Evolutionary conservation across 2,113 vertebrate genomes (phyloP).

Genomic region (Panthera leo): DNA sequence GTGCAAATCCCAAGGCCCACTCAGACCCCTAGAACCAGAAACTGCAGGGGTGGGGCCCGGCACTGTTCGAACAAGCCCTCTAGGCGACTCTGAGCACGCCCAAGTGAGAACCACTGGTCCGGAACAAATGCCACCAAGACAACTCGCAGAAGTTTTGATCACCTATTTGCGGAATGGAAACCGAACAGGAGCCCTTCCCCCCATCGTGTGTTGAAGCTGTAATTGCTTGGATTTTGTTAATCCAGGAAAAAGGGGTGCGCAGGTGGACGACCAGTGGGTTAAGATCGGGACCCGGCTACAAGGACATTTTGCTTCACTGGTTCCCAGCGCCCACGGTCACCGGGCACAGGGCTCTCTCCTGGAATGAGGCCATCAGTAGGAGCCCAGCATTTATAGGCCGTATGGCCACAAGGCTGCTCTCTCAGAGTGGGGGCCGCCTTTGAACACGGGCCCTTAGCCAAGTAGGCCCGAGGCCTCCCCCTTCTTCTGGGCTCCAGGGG

Average conservation of each 20-base stretch:
- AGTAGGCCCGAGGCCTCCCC: fast-evolving
- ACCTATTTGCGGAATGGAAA: background rate
- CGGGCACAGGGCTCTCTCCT: background rate
- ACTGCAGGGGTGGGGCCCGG: too few species aligned
- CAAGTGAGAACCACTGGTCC: background rate
- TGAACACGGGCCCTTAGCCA: background rate
- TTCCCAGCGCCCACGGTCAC: background rate
- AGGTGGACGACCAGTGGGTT: too few species aligned
- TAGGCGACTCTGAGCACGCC: fast-evolving
- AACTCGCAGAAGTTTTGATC: fast-evolving
- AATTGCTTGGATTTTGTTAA: background rate
- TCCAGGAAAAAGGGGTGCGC: fast-evolving
- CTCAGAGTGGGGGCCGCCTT: too few species aligned
- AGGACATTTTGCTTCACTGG: too few species aligned
- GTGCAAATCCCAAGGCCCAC: background rate
- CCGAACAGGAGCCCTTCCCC: background rate
- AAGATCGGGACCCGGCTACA: background rate
- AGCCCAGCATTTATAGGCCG: background rate
- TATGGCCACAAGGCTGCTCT: background rate
- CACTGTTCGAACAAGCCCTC: background rate
- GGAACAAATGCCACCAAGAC: background rate
- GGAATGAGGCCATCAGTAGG: fast-evolving
- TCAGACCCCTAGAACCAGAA: too few species aligned
- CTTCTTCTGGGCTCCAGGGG: background rate
- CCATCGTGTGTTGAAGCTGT: fast-evolving